Conservation (phyloP, 2,888 invertebrate genomes). For the Campoplex capitator region DNA sequence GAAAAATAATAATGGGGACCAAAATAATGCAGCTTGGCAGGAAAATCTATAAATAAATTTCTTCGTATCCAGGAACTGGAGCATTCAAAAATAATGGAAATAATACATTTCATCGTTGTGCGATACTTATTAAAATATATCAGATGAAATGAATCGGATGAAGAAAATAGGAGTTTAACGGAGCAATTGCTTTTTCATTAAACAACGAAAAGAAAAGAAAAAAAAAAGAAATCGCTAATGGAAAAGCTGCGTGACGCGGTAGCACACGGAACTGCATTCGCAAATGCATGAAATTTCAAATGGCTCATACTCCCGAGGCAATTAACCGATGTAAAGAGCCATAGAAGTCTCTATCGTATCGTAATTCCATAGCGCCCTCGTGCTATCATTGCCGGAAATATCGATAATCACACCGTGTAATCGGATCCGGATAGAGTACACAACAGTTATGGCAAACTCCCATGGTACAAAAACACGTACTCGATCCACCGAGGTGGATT, state of each 20-base stretch:
- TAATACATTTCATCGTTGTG: background rate
- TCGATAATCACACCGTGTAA: conserved; percentile 50
- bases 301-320: conserved; percentile 16
- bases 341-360: conserved; percentile 25
- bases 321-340: conserved; percentile 20
- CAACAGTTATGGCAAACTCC: conserved; percentile 12
- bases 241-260: conserved; percentile 18
- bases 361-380: conserved; percentile 9
- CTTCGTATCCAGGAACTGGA: background rate
- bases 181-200: conserved; percentile 1
- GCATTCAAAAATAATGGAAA: background rate
- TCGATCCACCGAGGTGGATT: conserved; percentile 24
- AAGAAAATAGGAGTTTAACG: background rate
- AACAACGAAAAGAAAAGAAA: too few species aligned
- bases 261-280: background rate
- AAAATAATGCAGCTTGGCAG: background rate
- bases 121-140: background rate
- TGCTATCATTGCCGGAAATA: conserved; percentile 29
- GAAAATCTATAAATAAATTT: background rate
- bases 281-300: conserved; percentile 18
- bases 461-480: conserved; percentile 14
- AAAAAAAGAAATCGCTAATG: conserved; percentile 13
- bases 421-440: conserved; percentile 14
- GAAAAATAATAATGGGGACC: background rate
- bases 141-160: background rate